Conservation (phyloP, 2,113 vertebrate genomes). For the Melanotaenia duboulayi region DNA sequence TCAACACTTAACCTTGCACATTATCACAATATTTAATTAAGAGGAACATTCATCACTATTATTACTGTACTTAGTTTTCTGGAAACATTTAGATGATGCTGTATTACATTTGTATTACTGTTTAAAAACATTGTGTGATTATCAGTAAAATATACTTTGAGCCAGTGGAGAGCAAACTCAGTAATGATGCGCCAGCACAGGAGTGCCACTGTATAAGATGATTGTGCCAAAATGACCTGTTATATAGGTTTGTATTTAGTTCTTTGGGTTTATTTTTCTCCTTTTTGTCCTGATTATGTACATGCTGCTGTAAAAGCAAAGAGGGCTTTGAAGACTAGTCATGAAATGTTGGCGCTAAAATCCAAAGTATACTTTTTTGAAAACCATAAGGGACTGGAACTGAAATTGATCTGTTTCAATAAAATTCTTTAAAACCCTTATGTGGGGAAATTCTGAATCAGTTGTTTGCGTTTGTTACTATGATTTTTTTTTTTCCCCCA, state of each 20-base stretch:
- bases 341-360: constrained; percentile 76
- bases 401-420: constrained; percentile 85
- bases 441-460: constrained; percentile 57
- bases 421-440: constrained; percentile 81
- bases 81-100: constrained; percentile 48
- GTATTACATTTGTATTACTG: constrained; percentile 48
- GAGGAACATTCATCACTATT: constrained; percentile 30
- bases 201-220: constrained; percentile 62
- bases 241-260: constrained; percentile 63
- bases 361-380: constrained; percentile 81
- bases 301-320: constrained; percentile 80
- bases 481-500: not conserved
- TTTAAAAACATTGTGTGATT: constrained; percentile 42
- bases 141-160: constrained; percentile 48
- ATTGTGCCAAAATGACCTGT: constrained; percentile 84
- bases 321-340: constrained; percentile 72
- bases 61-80: constrained; percentile 48
- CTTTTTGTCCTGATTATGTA: constrained; percentile 49
- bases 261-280: constrained; percentile 28
- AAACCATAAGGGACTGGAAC: constrained; percentile 82
- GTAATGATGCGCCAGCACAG: constrained; percentile 66
- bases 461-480: constrained; percentile 26
- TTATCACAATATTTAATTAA: constrained; percentile 31
- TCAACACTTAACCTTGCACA: constrained; percentile 12
- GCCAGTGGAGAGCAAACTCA: constrained; percentile 43